These are phyloP conservation scores for Paracanthobrama guichenoti DNA, from an alignment of 2,113 vertebrate species.

Conservation along the genomic window DNA sequence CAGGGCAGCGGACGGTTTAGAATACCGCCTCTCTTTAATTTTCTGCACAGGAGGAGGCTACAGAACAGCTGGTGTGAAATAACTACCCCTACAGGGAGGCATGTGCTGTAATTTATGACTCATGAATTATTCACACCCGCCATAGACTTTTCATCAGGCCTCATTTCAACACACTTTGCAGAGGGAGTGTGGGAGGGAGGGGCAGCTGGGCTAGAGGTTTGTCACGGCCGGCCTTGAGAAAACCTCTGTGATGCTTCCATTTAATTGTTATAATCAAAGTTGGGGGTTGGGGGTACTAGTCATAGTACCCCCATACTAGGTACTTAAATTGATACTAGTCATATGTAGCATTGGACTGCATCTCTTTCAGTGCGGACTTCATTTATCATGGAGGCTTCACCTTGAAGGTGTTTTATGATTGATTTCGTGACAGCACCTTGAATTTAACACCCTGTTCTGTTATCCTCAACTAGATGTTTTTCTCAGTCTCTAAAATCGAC, in stretches of 20 bases:
- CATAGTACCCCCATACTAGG: too few species aligned
- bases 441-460: background rate
- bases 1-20: conserved; percentile 22
- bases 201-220: conserved; percentile 35
- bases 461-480: conserved; percentile 14
- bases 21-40: conserved; percentile 46
- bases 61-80: conserved; percentile 51
- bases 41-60: conserved; percentile 51
- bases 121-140: conserved; percentile 58
- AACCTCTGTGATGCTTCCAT: background rate
- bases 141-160: conserved; percentile 49
- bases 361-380: conserved; percentile 8
- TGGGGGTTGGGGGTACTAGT: background rate
- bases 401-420: conserved; percentile 19
- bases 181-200: conserved; percentile 39
- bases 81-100: conserved; percentile 51
- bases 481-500: conserved; percentile 1
- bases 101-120: conserved; percentile 50
- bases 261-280: conserved; percentile 1
- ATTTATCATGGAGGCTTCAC: conserved; percentile 27
- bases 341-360: background rate
- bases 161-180: conserved; percentile 47
- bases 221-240: conserved; percentile 37
- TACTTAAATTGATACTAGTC: background rate
- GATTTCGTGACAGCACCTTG: conserved; percentile 14